phyloP scores from a whole-genome alignment of 2,888 invertebrate species.

The Leucoptera coffeella region DNA sequence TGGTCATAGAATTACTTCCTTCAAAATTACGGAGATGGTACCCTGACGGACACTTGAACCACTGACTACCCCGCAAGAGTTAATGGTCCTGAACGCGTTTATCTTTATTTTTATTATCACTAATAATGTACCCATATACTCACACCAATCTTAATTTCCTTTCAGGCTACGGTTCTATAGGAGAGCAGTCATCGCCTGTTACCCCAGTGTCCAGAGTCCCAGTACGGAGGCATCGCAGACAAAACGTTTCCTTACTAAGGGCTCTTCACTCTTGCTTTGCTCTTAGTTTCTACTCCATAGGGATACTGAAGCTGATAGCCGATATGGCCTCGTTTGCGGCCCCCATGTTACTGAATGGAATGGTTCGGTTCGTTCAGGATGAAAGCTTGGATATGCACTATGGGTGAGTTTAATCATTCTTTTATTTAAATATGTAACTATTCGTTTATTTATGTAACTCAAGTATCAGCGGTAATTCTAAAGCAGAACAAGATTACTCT shows the following conservation, averaged over 20 bases:
- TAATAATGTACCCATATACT: no score
- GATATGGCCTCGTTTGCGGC: slow-evolving; percentile 85
- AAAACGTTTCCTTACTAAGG: slow-evolving; percentile 54
- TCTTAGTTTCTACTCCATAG: slow-evolving; percentile 76
- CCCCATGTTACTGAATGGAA: slow-evolving; percentile 77
- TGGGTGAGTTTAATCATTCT: slow-evolving; percentile 60
- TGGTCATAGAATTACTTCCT: no score
- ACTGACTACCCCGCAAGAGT: no score
- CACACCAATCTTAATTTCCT: no score
- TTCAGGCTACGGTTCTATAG: slow-evolving; percentile 31
- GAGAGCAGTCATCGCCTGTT: slow-evolving; percentile 27
- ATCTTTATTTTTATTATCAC: no score
- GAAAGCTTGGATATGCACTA: slow-evolving; percentile 56
- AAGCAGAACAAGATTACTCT: no score
- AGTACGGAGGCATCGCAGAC: slow-evolving; percentile 21
- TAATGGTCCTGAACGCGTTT: no score
- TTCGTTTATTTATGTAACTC: slow-evolving; percentile 1
- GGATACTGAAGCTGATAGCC: slow-evolving; percentile 72
- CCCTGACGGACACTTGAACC: no score
- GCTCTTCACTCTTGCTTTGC: slow-evolving; percentile 74
- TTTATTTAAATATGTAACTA: slow-evolving; percentile 2
- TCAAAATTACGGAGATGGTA: no score
- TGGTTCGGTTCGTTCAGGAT: slow-evolving; percentile 75
- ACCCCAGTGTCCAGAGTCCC: slow-evolving; percentile 28
- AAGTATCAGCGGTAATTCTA: slow-evolving; percentile 4